Base-by-base conservation (phyloP, 2,797 vertebrate species). In the Corythornis leucogaster region DNA sequence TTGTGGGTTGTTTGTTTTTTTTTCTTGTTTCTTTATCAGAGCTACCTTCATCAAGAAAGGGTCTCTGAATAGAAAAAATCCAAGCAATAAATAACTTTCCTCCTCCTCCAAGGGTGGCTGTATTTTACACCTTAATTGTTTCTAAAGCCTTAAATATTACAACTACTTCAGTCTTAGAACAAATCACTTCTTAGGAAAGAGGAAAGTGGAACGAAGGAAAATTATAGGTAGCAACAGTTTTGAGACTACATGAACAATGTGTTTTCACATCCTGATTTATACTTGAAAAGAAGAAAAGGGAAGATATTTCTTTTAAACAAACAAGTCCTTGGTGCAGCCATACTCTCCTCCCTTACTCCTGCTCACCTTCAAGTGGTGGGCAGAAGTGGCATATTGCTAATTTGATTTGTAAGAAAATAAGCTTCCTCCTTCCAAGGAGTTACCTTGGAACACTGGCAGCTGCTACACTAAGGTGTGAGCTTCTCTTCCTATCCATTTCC, bases 151-250 rank as follows among this genome's bases (percentile, higher is more conserved):
- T 46, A 12, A 89, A 48, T 69, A 73, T 45, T 2, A 11, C 92
- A 92, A 84, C 87, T 55, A 80, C 78, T 97, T 96, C 91, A 92
- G 67, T 66, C 93, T 90, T 20, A 3, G 31, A 97, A 94, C 83
- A 94, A 96, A 73, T 54, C 24, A 48, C 24, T 77, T 78, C 43
- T 25, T 15, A 85, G 46, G 46, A 90, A 84, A 45, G 26, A 88
- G 15, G 50, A n/a, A 77, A 80, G 50, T n/a, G 30, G 42, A 92
- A 78, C 80, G 64, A 85, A 66, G 66, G n/a, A 91, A 90, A 90
- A 80, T 24, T 62, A 46, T 7, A 90, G 57, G 26, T 50, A 62
- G 28, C n/a, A 82, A 63, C 35, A 55, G 35, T 74, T 70, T n/a
- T 70, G 70, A 87, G 54, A 71, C 35, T 82, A 82, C 15, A 42